Conservation (phyloP, 2,113 vertebrate genomes). For the Corapipo altera region DNA sequence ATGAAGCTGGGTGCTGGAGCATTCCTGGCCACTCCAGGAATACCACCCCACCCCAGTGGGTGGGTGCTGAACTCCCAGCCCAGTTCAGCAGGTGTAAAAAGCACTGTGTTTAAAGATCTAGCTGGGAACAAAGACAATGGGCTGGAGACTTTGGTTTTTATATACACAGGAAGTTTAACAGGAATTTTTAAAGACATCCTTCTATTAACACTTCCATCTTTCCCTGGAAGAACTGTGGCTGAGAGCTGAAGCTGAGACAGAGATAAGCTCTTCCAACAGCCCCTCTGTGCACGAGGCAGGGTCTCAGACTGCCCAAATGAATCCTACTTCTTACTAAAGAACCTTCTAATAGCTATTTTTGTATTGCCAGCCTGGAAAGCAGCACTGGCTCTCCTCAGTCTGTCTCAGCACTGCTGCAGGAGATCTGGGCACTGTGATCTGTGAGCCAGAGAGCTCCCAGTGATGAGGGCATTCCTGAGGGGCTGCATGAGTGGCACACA, state of each 20-base stretch:
- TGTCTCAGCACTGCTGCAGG: not conserved
- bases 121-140: not conserved
- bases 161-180: not conserved
- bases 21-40: not conserved
- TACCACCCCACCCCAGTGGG: too few relatives aligned
- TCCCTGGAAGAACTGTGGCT: accelerated
- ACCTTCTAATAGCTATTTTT: not conserved
- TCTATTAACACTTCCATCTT: not conserved
- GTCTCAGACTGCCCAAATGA: not conserved
- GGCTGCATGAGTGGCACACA: accelerated
- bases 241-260: not conserved
- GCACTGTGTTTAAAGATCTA: not conserved
- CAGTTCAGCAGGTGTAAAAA: not conserved
- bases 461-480: accelerated
- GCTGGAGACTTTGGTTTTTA: not conserved
- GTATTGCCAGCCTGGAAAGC: not conserved
- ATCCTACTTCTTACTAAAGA: not conserved
- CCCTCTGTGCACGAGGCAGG: not conserved
- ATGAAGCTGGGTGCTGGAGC: not conserved
- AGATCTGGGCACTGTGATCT: not conserved
- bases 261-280: not conserved
- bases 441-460: not conserved
- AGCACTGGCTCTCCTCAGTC: accelerated
- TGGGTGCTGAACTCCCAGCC: not conserved
- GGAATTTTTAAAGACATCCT: not conserved